Base-by-base conservation (phyloP, 2,797 vertebrate genomes). In the Naso thynnoides region DNA sequence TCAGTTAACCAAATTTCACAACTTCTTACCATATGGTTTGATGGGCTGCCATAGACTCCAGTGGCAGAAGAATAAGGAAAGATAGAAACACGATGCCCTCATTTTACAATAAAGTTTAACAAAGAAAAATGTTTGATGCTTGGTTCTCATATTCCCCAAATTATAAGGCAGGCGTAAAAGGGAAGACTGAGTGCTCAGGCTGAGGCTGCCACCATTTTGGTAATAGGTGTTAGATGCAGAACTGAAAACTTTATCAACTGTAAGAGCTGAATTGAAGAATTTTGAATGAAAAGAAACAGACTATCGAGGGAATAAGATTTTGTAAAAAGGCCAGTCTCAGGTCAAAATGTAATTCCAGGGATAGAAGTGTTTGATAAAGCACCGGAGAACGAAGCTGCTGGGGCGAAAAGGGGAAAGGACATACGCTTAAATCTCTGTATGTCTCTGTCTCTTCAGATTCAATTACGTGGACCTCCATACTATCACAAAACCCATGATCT, bases 371-470 rank as follows among this genome's bases (percentile, higher is more conserved):
- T 84, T 84, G 77, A 85, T 86, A 80, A 82, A 75, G 71, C 66
- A 68, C 41, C 71, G 31, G 57, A 78, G 55, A 79, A 79, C 7
- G 33, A 73, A 78, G 57, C 70, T 70, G 64, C 74, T 67, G 57
- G 61, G 36, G 77, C 26, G 16, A 53, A 23, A 52, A 78, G 65
- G 64, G 57, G 61, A 80, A 71, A 82, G 42, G 66, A 82, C 63
- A 60, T 71, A 45, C 70, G 72, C 76, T 67, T 73, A 80, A 78
- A 81, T 82, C 82, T 85, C 67, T 81, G 50, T 67, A 76, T 74
- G 59, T 85, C 77, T 81, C 53, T 47, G 73, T 79, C 72, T 87
- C 65, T 81, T 88, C 81, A 81, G 75, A 88, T 84, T 88, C 79
- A 75, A 88, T 88, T 86, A 86, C 24, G 5, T 33, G 16, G 73